Conservation (phyloP, 2,797 vertebrate genomes). For the Lepilemur ruficaudatus region DNA sequence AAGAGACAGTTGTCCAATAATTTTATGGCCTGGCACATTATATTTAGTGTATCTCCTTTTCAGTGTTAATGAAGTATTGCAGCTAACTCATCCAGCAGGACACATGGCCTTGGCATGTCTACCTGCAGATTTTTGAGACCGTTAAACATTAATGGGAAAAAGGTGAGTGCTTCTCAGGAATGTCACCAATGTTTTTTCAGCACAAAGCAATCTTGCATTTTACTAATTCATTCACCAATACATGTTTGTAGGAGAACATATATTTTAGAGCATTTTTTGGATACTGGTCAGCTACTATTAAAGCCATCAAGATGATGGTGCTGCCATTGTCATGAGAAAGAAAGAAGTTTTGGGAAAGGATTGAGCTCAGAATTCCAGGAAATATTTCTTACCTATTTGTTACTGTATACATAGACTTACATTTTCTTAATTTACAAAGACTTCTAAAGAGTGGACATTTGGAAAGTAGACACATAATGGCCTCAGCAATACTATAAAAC, state of each 20-base stretch:
- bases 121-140: background rate
- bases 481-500: background rate
- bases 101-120: background rate
- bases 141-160: background rate
- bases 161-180: conserved; percentile 11
- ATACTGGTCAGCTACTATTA: conserved; percentile 37
- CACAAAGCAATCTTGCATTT: conserved; percentile 22
- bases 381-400: background rate
- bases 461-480: background rate
- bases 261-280: conserved; percentile 26
- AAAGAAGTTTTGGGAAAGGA: background rate
- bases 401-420: background rate
- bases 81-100: background rate
- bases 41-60: background rate
- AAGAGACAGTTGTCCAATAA: background rate
- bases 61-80: background rate
- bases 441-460: background rate
- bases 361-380: background rate
- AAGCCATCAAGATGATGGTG: conserved; percentile 11
- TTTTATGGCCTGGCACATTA: background rate
- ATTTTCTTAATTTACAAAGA: background rate
- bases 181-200: background rate
- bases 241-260: conserved; percentile 49
- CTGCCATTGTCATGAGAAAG: background rate
- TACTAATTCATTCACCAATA: conserved; percentile 62